Evolutionary conservation across 2,888 invertebrate species (phyloP).

Genomic region (Glomeris marginata): DNA sequence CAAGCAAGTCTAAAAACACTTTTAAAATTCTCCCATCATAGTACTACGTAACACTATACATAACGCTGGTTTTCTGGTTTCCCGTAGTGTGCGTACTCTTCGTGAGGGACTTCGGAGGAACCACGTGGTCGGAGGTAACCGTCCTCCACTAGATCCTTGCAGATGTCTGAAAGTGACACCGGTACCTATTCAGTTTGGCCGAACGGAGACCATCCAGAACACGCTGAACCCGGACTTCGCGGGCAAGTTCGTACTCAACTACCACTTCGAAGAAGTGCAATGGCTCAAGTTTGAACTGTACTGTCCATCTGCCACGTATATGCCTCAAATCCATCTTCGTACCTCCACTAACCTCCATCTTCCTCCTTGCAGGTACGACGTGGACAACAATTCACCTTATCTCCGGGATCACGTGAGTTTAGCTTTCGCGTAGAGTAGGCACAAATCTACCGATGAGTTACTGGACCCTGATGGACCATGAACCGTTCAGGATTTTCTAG

Average conservation of each 20-base stretch:
- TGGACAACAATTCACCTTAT: conserved; percentile 6
- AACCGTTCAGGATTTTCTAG: conserved; percentile 31
- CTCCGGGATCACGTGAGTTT: conserved; percentile 8
- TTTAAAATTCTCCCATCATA: no score
- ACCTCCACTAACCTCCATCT: background rate
- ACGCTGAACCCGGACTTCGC: conserved; percentile 38
- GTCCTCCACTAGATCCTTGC: background rate
- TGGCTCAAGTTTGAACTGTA: conserved; percentile 35
- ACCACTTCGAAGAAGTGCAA: conserved; percentile 43
- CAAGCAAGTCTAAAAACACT: no score
- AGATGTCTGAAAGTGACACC: background rate
- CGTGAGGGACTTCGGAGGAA: conserved; percentile 26
- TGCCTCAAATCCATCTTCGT: background rate
- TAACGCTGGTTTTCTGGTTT: background rate
- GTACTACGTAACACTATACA: no score
- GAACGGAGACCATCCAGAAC: conserved; percentile 35
- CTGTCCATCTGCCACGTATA: conserved; percentile 17
- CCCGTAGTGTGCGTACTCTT: conserved; percentile 24
- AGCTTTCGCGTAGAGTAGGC: background rate
- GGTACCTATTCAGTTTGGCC: conserved; percentile 19
- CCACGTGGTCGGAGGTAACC: conserved; percentile 27
- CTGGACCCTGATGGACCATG: no score
- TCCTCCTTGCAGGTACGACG: conserved; percentile 10
- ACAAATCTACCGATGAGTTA: no score
- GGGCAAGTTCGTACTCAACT: conserved; percentile 37